Base-by-base conservation (phyloP, 2,113 vertebrate species). In the Albula goreensis region DNA sequence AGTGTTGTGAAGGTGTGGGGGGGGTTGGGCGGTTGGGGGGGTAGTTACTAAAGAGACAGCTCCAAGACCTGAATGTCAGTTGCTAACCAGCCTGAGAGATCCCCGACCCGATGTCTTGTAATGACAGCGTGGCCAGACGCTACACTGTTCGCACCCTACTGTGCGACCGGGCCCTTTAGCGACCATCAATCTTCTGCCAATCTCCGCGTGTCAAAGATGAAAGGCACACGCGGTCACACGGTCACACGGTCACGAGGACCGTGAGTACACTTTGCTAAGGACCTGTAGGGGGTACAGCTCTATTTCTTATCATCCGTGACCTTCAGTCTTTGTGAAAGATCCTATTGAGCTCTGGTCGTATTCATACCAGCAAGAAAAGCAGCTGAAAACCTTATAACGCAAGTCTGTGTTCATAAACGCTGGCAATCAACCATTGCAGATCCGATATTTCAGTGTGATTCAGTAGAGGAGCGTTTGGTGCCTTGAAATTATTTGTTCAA, bases 181-280 rank as follows among this genome's bases (percentile, higher is more conserved):
- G 89, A 93, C 92, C 91, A 94, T 94, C 92, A 90, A 94, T 94
- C 93, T 94, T 93, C 91, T 92, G 92, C 92, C 91, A 92, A 92
- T 93, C 92, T 88, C 93, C 93, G 94, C 92, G 92, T 88, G 92
- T 80, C 86, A 93, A 90, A 78, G 86, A 94, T 93, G 93, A 94
- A 94, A 95, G 92, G 91, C 90, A 74, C 80, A 94, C 89, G 91
- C 93, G 91, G 94, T 91, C 93, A 41, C 31, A 41, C 31, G 31
- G 31, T 41, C 80, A 94, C 89, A 91, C 93, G 91, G 94, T 91
- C 93, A 93, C 95, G 94, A 93, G 93, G 90, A 93, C 82, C 93
- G 31, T 41, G 31, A 89, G 91, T 91, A 94, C 93, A 93, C 93
- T 93, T 94, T 96, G 95, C 92, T 95, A 89, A 89, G 86, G 90